Conservation (phyloP, 2,113 vertebrate species). For the Danionella cerebrum region DNA sequence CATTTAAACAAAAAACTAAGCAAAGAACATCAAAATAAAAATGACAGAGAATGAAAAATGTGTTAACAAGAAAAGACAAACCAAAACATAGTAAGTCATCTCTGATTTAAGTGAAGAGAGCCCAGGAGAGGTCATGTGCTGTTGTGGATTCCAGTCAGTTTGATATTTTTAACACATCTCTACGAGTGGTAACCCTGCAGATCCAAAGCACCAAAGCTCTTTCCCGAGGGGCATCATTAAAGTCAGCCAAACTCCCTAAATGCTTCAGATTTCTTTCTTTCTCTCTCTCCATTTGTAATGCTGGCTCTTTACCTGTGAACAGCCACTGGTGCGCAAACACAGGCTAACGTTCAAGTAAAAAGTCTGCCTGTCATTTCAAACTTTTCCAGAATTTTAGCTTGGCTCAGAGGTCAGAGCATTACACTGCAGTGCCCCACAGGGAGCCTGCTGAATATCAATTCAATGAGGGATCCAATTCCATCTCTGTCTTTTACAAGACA, state of each 20-base stretch:
- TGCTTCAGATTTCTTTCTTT: conserved; percentile 42
- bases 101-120: background rate
- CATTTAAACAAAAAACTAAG: too few species aligned
- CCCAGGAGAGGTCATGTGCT: background rate
- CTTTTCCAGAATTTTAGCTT: background rate
- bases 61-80: background rate
- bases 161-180: conserved; percentile 43
- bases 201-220: conserved; percentile 42
- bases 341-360: background rate
- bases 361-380: background rate
- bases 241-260: conserved; percentile 56
- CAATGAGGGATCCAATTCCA: conserved; percentile 15
- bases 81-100: background rate
- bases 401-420: conserved; percentile 4
- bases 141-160: conserved; percentile 39
- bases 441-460: background rate
- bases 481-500: conserved; percentile 16
- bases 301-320: background rate
- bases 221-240: conserved; percentile 64
- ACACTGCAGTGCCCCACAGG: background rate
- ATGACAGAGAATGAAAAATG: background rate
- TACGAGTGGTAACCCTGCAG: conserved; percentile 38
- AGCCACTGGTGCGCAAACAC: background rate
- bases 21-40: background rate
- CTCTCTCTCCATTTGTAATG: background rate